Evolutionary conservation across 2,113 vertebrate genomes (phyloP).

Genomic region (Psilopsiagon aymara): DNA sequence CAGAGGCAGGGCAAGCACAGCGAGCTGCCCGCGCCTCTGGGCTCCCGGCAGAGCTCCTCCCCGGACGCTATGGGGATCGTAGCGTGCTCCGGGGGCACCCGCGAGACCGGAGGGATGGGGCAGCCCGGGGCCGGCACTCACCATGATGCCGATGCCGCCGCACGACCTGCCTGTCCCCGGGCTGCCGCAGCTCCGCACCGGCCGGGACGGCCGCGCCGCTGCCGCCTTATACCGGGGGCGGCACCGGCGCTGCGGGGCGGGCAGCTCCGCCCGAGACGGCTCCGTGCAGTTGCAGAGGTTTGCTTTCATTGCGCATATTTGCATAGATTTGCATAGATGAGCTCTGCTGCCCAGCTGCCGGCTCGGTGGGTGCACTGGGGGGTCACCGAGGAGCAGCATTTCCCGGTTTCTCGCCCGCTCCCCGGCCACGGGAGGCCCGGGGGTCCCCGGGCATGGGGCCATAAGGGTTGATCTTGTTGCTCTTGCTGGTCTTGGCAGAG

Average conservation of each 20-base stretch:
- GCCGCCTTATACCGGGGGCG: slow-evolving; percentile 33
- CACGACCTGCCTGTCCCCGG: background rate
- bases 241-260: background rate
- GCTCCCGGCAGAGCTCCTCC: background rate
- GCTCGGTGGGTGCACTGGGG: background rate
- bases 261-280: background rate
- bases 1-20: slow-evolving; percentile 35
- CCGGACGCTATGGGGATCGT: background rate
- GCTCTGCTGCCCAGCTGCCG: background rate
- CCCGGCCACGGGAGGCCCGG: background rate
- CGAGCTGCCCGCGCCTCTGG: background rate
- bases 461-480: rapidly evolving
- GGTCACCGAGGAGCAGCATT: background rate
- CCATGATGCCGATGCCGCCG: slow-evolving; percentile 43
- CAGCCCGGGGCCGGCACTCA: slow-evolving; percentile 30
- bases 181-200: background rate
- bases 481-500: background rate
- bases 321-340: background rate
- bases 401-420: background rate
- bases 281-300: background rate
- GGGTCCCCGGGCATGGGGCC: background rate
- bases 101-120: background rate
- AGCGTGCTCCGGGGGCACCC: background rate
- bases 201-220: background rate
- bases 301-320: background rate